Conservation (phyloP, 2,113 vertebrate species). For the Peromyscus polionotus region DNA sequence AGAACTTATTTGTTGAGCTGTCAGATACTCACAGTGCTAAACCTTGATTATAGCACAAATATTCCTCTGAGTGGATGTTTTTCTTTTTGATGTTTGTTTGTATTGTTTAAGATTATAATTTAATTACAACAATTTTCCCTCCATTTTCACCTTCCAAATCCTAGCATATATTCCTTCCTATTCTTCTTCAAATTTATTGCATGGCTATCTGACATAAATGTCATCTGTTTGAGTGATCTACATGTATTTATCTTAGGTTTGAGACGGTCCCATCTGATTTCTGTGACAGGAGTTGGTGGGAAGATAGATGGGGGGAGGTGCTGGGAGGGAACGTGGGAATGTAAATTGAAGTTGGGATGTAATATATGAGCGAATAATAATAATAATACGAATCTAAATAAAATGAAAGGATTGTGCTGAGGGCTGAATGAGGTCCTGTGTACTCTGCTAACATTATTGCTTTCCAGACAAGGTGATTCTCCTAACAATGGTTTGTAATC, state of each 20-base stretch:
- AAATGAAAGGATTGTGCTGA: background rate
- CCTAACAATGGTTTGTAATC: background rate
- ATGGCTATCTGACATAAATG: background rate
- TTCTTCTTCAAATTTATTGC: background rate
- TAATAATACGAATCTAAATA: background rate
- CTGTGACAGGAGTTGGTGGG: background rate
- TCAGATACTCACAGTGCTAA: background rate
- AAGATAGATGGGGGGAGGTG: background rate
- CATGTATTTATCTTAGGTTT: background rate
- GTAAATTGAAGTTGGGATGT: background rate
- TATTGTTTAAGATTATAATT: background rate
- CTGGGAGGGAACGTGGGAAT: too few relatives aligned
- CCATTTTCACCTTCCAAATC: background rate
- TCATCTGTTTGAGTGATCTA: too few relatives aligned
- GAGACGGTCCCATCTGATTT: background rate
- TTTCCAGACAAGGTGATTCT: background rate
- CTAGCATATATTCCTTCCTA: background rate
- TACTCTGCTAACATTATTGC: background rate
- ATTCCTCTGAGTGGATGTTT: background rate
- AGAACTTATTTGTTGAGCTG: background rate
- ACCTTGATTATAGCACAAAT: background rate
- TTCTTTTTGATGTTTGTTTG: background rate
- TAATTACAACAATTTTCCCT: background rate
- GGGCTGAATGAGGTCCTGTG: too few relatives aligned
- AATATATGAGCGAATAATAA: background rate